Evolutionary conservation across 2,113 vertebrate genomes (phyloP).

Genomic region (Felis chaus): DNA sequence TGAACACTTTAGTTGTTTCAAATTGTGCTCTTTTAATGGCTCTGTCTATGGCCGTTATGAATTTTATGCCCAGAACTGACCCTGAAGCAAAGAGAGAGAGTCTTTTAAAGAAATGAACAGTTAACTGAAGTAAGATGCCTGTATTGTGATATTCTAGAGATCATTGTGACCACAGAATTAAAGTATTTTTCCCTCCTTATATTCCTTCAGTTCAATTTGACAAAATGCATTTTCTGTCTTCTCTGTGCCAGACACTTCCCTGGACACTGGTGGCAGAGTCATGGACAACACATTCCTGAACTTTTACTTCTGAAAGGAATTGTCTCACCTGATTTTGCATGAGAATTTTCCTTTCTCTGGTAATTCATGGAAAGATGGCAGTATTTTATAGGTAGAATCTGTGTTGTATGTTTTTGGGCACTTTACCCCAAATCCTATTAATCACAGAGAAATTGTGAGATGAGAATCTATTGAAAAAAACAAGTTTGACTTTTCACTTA

Average conservation of each 20-base stretch:
- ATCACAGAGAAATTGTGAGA: background rate
- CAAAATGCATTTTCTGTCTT: background rate
- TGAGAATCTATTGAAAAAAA: background rate
- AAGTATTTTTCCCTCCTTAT: background rate
- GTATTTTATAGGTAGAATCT: background rate
- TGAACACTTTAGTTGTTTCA: background rate
- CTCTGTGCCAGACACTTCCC: background rate
- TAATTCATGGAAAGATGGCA: background rate
- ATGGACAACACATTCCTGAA: background rate
- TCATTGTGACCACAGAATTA: background rate
- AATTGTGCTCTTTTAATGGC: background rate
- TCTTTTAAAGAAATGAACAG: background rate
- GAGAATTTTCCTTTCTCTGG: background rate
- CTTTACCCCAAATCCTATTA: background rate
- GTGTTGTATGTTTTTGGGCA: background rate
- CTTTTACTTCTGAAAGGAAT: background rate
- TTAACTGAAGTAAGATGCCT: background rate
- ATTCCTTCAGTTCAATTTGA: background rate
- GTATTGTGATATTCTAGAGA: background rate
- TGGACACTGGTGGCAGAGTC: background rate
- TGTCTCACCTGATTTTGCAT: background rate
- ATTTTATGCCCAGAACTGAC: background rate
- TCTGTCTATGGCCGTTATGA: background rate
- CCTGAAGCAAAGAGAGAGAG: background rate
- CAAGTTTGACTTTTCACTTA: background rate